Percentiles rank a stretch among this genome's conserved stretches.
Conservation (phyloP, 2,888 invertebrate genomes). For the Drosophila mulleri region DNA sequence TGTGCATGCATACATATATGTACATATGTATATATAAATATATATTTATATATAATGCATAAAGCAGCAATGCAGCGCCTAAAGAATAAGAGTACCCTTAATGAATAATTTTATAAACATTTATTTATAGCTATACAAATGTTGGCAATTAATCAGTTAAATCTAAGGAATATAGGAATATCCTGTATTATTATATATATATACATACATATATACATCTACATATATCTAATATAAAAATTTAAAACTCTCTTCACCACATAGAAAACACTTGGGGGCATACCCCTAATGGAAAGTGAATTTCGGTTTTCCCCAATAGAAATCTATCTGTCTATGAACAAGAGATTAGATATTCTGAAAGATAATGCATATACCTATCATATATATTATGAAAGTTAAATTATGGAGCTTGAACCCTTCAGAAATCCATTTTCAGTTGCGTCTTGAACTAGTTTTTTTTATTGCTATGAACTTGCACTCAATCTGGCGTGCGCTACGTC, state of each 20-base stretch:
- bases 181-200: background rate
- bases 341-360: background rate
- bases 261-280: background rate
- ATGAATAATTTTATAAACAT: background rate
- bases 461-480: background rate
- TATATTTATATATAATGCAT: background rate
- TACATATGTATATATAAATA: background rate
- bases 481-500: slow-evolving; percentile 29
- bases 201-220: background rate
- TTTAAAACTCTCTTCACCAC: background rate
- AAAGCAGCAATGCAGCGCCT: too few species aligned
- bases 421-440: slow-evolving; percentile 1
- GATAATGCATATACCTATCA: background rate
- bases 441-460: background rate
- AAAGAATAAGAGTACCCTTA: background rate
- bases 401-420: too few species aligned
- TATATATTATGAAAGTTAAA: slow-evolving; percentile 1
- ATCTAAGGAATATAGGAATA: background rate
- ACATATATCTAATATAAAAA: background rate
- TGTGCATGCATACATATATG: background rate
- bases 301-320: too few species aligned
- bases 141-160: too few species aligned
- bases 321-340: background rate
- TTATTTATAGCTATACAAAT: background rate
- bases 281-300: background rate